phyloP scores from a whole-genome alignment of 1,140 invertebrate species.

The Heliconius hermathena region DNA sequence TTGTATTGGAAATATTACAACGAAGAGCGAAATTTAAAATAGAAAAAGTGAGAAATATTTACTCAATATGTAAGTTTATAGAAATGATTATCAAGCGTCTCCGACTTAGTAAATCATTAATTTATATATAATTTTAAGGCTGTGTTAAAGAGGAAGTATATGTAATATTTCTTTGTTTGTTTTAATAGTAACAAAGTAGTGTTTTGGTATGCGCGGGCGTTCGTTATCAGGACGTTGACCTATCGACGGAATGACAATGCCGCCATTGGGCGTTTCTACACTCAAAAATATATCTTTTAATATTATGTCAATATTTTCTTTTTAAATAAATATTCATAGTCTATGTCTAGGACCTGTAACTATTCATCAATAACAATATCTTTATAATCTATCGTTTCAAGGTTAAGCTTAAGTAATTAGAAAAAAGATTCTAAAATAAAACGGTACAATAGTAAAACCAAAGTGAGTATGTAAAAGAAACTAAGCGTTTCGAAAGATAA shows the following conservation, averaged over 20 bases:
- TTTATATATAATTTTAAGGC: no score
- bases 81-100: no score
- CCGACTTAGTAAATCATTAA: no score
- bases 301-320: neutral
- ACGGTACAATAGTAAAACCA: neutral
- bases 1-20: no score
- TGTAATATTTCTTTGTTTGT: constrained; percentile 12
- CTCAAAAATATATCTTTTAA: neutral
- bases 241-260: constrained; percentile 2
- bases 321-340: neutral
- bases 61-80: no score
- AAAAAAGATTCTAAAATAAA: neutral
- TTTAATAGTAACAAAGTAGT: constrained; percentile 9
- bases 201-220: constrained; percentile 4
- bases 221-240: constrained; percentile 27
- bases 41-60: no score
- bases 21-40: no score
- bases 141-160: neutral
- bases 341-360: neutral
- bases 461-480: neutral
- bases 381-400: neutral
- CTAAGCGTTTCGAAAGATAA: neutral
- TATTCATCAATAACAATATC: no score
- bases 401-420: neutral
- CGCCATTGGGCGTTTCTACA: neutral